Evolutionary conservation across 1,140 invertebrate species (phyloP), one percentile per base, ranked within the genome.

Genomic region (Branchinecta lynchi): DNA sequence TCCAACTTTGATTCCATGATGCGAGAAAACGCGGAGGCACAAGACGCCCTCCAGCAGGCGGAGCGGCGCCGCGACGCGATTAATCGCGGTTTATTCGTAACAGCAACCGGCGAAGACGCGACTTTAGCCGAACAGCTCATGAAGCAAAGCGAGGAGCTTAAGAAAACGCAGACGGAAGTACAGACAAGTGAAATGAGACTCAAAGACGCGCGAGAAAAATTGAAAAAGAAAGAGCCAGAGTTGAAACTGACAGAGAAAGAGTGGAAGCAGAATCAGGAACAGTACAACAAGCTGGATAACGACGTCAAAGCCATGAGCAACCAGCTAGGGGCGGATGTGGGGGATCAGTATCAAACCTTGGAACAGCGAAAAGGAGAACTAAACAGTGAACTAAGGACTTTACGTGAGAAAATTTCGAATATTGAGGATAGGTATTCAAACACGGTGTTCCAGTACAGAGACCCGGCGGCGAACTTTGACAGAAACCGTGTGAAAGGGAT

Each of bases 51-150:
- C 12, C 51, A 60, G 17, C 17, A 15, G 51, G 51, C 51, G 12
- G 51, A 60, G 17, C 51, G 51, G 51, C 51, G 51, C 51, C 51
- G 51, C 6, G 51, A 96, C 75, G 91, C 91, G 69, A 85, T 94
- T 8, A 90, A 85, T 76, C 82, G 88, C 32, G 93, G 93, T 32
- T 79, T 90, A 66, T 85, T 92, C 44, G 84, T 86, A 43, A 87
- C 85, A 70, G 87, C 88, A n/a, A 85, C 86, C 74, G 91, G 92
- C 15, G 83, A 87, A 77, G 86, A 86, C 70, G 85, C 88, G n/a
- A 92, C 92, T 7, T 80, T 96, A 20, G 88, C 92, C 76, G 90
- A 95, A 73, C 92, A 96, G 76, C 80, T 96, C 0, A 93, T 93
- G 74, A 84, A 60, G 51, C 51, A 60, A 60, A 60, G 17, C 17